Percentiles rank a stretch among this genome's conserved stretches.
Conservation (phyloP, 2,113 vertebrate genomes). For the Fregata magnificens region DNA sequence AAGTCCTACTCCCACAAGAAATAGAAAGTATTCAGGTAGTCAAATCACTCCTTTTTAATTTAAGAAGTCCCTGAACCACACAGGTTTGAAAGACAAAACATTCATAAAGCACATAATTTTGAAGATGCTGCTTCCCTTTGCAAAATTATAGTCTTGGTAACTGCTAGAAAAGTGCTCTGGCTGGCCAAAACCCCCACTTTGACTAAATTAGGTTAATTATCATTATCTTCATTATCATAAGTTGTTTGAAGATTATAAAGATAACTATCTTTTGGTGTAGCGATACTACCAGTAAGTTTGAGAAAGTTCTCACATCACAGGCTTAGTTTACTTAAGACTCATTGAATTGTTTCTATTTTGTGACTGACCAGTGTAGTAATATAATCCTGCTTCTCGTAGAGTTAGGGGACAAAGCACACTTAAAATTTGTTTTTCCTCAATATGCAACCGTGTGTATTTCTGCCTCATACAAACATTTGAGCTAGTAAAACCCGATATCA, state of each 20-base stretch:
- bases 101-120: background rate
- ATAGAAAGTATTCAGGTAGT: background rate
- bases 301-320: slow-evolving; percentile 27
- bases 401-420: background rate
- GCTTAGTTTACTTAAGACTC: background rate
- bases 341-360: background rate
- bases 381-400: background rate
- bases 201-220: slow-evolving; percentile 29
- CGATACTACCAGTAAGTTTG: background rate
- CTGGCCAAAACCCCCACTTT: background rate
- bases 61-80: background rate
- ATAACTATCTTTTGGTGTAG: slow-evolving; percentile 7
- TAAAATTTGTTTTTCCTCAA: background rate
- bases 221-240: no score
- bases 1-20: background rate
- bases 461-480: background rate
- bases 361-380: background rate
- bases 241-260: background rate
- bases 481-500: background rate
- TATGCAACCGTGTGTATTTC: background rate
- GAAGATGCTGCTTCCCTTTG: background rate
- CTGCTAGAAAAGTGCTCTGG: background rate
- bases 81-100: slow-evolving; percentile 25
- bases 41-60: slow-evolving; percentile 9
- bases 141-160: background rate